Base-by-base conservation (phyloP, 1,140 invertebrate species). In the Bombus superbus region DNA sequence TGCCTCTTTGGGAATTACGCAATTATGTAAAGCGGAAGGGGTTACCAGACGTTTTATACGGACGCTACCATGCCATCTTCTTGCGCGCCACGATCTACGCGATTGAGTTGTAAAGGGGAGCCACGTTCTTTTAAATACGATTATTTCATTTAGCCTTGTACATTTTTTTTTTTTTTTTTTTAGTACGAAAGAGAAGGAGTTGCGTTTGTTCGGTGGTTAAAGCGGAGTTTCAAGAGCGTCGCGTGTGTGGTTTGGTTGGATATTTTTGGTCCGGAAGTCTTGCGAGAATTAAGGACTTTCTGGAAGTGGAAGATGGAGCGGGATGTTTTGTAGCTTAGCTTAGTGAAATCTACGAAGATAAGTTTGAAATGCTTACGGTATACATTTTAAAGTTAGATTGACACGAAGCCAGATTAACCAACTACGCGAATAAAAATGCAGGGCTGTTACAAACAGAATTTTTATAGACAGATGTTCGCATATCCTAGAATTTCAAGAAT, bases 111-210 rank as follows among this genome's bases (percentile, higher is more conserved):
- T 4, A 28, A 53, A 59, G 25, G 6, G 11, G 38, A 32, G 40
- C 18, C 38, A 38, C 18, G 76, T 78, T 66, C 59, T 32, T 80
- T 11, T 10, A 18, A 28, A 76, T 53, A n/a, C 79, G 62, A 81
- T 81, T 87, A 86, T 81, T 86, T 85, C 64, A 76, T 86, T 71
- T 87, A 44, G 25, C 25, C 1, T 28, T 10, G 68, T 28, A 47
- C 35, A 42, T 76, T 71, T 25, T 72, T 69, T 32, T 2, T 13
- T 13, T 59, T 32, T 75, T 74, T 13, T 32, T 64, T 38, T 10
- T 69, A 3, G 0, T 2, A 64, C 38, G 64, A 64, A 81, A 72
- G 40, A 25, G 4, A 42, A n/a, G 40, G 6, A 28, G 9, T 68
- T 6, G 64, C 0, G 18, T 69, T 72, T n/a, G 40, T 72, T 71